Conservation (phyloP, 2,113 vertebrate genomes). For the Cyanoderma ruficeps region DNA sequence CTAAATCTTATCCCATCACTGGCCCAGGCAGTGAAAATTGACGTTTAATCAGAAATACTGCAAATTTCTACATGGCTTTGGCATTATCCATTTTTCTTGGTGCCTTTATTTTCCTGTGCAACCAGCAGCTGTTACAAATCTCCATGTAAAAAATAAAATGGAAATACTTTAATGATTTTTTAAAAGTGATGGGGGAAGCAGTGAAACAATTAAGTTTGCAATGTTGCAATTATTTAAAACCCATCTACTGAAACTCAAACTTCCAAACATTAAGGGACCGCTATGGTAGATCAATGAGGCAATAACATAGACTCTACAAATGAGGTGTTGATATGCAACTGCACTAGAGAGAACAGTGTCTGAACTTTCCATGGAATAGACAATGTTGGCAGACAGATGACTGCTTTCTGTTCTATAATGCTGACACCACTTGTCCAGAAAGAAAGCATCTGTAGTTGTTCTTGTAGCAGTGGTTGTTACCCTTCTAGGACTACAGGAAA, state of each 20-base stretch:
- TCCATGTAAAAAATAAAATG: not conserved
- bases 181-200: not conserved
- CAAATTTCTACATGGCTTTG: not conserved
- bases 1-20: not conserved
- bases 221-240: conserved; percentile 9
- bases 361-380: not conserved
- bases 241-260: not conserved
- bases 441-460: not conserved
- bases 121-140: not conserved
- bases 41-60: not conserved
- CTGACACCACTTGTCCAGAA: not conserved
- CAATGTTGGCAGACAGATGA: not conserved
- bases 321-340: not conserved
- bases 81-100: not conserved
- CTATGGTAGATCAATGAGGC: not conserved
- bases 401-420: not conserved
- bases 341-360: not conserved
- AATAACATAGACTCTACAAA: not conserved
- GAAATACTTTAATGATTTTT: not conserved
- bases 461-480: not conserved
- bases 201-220: not conserved
- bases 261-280: not conserved
- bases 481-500: not conserved
- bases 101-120: not conserved
- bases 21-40: not conserved